Percentiles rank a stretch among this genome's conserved stretches.
These are phyloP conservation scores for Nothocercus julius DNA, from an alignment of 2,113 vertebrate genomes.

Conservation along the genomic window DNA sequence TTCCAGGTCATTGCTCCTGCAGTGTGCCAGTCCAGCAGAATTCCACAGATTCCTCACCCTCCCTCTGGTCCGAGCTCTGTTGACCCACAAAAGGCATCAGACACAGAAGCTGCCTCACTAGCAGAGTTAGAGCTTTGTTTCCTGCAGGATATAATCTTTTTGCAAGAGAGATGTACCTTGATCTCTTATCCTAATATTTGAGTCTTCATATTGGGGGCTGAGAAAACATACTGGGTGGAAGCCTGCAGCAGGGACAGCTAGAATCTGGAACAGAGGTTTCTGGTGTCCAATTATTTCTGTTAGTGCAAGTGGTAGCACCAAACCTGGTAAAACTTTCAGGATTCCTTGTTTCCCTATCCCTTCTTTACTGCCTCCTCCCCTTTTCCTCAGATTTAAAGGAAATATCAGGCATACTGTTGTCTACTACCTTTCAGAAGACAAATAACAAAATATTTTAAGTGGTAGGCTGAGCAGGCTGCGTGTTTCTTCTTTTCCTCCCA, in stretches of 20 bases:
- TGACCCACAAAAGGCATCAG: neutral
- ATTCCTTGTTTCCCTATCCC: neutral
- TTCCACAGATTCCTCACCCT: neutral
- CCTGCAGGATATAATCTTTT: accelerated
- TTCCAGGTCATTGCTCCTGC: neutral
- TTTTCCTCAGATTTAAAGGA: neutral
- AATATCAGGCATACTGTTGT: neutral
- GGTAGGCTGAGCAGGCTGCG: neutral
- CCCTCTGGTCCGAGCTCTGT: neutral
- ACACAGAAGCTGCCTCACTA: accelerated
- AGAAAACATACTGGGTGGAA: neutral
- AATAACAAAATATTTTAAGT: neutral
- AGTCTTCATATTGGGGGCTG: neutral
- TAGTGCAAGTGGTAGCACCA: neutral
- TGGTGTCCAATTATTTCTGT: neutral
- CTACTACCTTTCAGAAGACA: neutral
- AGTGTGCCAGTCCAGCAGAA: no score
- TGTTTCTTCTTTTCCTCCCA: neutral
- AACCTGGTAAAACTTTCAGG: neutral
- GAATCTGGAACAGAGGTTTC: neutral
- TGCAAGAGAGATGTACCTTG: neutral
- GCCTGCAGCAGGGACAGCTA: neutral
- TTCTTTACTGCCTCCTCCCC: neutral
- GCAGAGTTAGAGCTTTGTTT: neutral
- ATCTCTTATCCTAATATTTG: neutral